Evolutionary conservation across 2,113 vertebrate species (phyloP), one percentile per base, ranked within the genome.

Genomic region (Ciconia boyciana): DNA sequence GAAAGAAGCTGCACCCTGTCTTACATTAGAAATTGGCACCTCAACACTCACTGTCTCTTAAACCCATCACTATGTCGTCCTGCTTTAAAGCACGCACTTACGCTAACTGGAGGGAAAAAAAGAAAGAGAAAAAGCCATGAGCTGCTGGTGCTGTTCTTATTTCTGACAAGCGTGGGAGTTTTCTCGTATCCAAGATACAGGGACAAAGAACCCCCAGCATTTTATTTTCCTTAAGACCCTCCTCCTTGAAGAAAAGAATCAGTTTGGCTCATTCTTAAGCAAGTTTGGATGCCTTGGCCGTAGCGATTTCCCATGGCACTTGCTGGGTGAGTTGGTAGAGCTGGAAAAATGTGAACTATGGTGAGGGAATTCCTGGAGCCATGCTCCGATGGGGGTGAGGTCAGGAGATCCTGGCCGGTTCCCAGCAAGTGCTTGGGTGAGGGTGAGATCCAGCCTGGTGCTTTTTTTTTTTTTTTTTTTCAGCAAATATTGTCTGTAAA

Each of bases 121-220:
- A 54, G 74, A 64, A 82, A 87, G 69, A 83, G 57, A 74, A 92
- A 94, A 90, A 91, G 70, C 84, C 84, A 4, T 54, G 87, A 94
- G 89, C 83, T 90, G 71, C 92, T 77, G 70, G 80, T 92, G 93
- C 94, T 92, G 94, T 60, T 92, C 94, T 94, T 46, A 66, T 93
- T 96, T 91, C 83, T 97, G 96, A 97, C 86, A 96, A 97, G 94
- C 32, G 52, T 97, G 97, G 95, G 97, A 97, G 94, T 96, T 97
- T 96, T 96, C 96, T 93, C 19, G 87, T 98, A 96, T 96, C 97
- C 84, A 96, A 94, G 95, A 96, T 95, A 97, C 96, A 14, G 77
- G 90, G 94, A 98, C 98, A 97, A 98, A 98, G 96, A 95, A 92
- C 95, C 91, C 85, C 49, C 81, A 94, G 94, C 93, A 93, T 77